Conservation (phyloP, 2,113 vertebrate genomes). For the Psilopogon haemacephalus region DNA sequence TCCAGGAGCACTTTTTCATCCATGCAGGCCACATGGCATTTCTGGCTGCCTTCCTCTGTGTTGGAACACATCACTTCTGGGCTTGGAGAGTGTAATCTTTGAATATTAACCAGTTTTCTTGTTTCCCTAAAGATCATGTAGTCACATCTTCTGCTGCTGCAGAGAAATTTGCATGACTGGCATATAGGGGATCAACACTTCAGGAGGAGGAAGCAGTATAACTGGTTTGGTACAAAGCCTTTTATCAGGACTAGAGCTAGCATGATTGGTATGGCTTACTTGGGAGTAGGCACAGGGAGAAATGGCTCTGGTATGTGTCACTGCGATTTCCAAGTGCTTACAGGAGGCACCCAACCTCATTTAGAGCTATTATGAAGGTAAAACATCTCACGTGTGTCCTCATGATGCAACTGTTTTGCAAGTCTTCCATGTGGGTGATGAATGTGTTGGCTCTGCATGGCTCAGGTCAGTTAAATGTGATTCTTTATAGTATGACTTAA, state of each 20-base stretch:
- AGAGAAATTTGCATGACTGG: background rate
- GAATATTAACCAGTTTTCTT: too few species aligned
- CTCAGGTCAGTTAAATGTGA: background rate
- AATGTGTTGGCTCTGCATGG: background rate
- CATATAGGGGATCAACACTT: background rate
- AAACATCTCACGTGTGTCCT: background rate
- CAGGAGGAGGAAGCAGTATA: background rate
- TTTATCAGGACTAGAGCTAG: background rate
- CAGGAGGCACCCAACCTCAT: background rate
- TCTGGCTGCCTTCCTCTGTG: too few species aligned
- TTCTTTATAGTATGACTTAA: background rate
- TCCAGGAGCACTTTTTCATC: too few species aligned
- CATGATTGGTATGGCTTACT: background rate
- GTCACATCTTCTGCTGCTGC: too few species aligned
- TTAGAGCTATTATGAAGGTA: background rate
- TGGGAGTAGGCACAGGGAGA: background rate
- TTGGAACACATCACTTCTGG: too few species aligned
- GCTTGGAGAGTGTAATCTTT: too few species aligned
- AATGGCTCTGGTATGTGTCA: constrained; percentile 22
- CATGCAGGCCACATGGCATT: too few species aligned
- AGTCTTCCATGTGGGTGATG: rapidly evolving
- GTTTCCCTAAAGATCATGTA: too few species aligned
- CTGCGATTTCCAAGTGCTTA: rapidly evolving
- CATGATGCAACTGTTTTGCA: background rate
- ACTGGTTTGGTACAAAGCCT: background rate